phyloP scores from a whole-genome alignment of 2,888 invertebrate genomes.

The Leucoma salicis region DNA sequence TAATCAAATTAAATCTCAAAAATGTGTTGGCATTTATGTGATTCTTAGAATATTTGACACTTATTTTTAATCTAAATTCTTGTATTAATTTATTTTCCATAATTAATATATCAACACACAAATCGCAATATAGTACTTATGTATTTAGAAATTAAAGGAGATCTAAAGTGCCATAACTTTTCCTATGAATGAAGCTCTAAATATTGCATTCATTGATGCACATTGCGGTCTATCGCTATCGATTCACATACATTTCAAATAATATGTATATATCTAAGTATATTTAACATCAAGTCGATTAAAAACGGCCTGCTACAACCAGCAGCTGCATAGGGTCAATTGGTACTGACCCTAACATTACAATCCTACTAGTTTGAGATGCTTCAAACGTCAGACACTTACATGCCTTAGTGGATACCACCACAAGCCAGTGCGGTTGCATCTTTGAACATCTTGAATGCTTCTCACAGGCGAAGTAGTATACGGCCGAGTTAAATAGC shows the following conservation, averaged over 20 bases:
- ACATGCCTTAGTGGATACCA: conserved; percentile 21
- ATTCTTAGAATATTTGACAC: too few relatives aligned
- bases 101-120: too few relatives aligned
- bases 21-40: too few relatives aligned
- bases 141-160: too few relatives aligned
- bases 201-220: conserved; percentile 1
- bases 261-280: conserved; percentile 34
- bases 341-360: conserved; percentile 68
- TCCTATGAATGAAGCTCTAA: too few relatives aligned
- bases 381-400: conserved; percentile 18
- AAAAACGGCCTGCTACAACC: conserved; percentile 53
- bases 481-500: conserved; percentile 41
- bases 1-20: too few relatives aligned
- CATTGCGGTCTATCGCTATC: conserved; percentile 9
- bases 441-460: conserved; percentile 46
- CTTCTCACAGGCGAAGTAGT: conserved; percentile 33
- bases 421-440: conserved; percentile 38
- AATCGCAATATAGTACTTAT: too few relatives aligned
- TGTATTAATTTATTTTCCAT: too few relatives aligned
- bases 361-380: conserved; percentile 50
- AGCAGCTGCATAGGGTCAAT: conserved; percentile 75
- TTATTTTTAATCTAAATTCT: too few relatives aligned
- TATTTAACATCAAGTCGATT: conserved; percentile 52
- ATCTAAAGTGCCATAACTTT: too few relatives aligned
- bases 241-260: conserved; percentile 20